Evolutionary conservation across 2,888 invertebrate genomes (phyloP).

Genomic region (Anodontia alba): DNA sequence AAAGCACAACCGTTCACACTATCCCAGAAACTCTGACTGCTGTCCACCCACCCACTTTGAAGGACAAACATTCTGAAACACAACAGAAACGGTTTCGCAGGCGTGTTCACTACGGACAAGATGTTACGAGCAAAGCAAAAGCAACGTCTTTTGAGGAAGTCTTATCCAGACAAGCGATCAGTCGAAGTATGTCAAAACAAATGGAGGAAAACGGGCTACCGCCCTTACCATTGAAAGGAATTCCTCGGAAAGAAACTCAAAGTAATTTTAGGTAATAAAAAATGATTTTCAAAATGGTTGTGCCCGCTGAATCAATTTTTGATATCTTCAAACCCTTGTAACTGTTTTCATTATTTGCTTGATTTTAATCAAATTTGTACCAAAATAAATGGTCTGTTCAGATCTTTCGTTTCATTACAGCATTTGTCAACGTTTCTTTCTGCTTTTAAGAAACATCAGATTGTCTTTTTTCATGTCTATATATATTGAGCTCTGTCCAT

Average conservation of each 20-base stretch:
- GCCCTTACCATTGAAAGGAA: background rate
- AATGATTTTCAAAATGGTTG: no score
- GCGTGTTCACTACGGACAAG: background rate
- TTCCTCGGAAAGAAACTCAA: slow-evolving; percentile 24
- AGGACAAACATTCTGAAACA: background rate
- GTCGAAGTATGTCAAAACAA: background rate
- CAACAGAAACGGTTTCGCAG: background rate
- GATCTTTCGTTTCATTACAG: no score
- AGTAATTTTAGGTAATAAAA: slow-evolving; percentile 46
- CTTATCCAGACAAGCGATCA: background rate
- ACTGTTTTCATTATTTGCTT: no score
- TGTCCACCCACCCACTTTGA: background rate
- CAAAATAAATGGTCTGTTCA: no score
- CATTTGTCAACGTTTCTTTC: no score
- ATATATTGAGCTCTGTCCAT: no score
- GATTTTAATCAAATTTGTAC: no score
- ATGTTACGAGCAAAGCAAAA: background rate
- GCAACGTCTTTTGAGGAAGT: background rate
- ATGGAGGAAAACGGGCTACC: background rate
- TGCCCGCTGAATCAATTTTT: no score
- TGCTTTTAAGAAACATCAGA: no score
- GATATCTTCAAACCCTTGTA: no score
- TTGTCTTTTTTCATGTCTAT: no score
- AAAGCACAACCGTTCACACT: no score
- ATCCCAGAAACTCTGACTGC: background rate